phyloP scores from a whole-genome alignment of 2,888 invertebrate species.

The Pachydiplax longipennis region DNA sequence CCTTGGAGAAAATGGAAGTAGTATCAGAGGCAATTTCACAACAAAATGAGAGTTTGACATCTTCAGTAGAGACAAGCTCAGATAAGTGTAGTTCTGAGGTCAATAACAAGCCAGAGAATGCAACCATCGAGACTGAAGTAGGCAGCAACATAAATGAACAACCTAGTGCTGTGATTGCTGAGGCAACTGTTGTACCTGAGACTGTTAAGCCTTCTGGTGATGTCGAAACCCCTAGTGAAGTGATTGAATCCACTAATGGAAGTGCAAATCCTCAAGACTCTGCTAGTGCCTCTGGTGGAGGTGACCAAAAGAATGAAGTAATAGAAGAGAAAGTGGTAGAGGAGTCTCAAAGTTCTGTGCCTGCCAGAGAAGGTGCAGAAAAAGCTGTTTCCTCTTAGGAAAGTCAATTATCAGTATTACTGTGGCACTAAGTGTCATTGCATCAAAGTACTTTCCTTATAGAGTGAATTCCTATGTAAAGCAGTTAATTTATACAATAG shows the following conservation, averaged over 20 bases:
- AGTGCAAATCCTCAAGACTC: neutral
- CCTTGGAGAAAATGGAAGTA: neutral
- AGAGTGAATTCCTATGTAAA: constrained; percentile 35
- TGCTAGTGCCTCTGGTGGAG: neutral
- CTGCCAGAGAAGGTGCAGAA: neutral
- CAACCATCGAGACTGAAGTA: neutral
- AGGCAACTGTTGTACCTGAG: neutral
- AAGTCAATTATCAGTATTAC: constrained; percentile 13
- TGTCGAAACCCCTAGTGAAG: neutral
- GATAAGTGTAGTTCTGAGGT: neutral
- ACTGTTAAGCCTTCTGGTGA: neutral
- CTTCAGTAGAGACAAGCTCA: no score
- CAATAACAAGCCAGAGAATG: neutral
- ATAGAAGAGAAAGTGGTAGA: neutral
- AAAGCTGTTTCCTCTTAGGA: constrained; percentile 3
- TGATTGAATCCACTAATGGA: neutral
- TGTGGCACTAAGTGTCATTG: constrained; percentile 5
- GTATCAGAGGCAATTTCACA: neutral
- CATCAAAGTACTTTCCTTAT: constrained; percentile 17
- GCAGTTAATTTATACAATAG: constrained; percentile 13
- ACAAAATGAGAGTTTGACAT: no score
- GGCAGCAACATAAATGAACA: neutral
- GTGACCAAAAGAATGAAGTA: neutral
- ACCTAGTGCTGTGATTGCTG: neutral
- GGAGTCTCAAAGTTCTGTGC: neutral